Evolutionary conservation across 1,140 invertebrate genomes (phyloP).

Genomic region (Diuraphis noxia): DNA sequence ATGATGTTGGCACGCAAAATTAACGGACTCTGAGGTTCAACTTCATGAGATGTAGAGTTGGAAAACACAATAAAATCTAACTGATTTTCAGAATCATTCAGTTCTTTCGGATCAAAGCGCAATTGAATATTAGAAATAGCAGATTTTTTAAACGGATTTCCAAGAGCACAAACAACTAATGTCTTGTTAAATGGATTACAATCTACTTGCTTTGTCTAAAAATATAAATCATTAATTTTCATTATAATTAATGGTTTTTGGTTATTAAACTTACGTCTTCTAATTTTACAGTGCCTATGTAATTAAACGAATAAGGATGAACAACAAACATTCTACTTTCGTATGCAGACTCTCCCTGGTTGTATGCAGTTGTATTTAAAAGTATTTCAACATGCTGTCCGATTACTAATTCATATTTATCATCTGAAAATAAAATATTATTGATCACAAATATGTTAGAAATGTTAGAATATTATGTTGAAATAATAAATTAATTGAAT

Average conservation of each 20-base stretch:
- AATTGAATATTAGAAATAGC: slow-evolving; percentile 67
- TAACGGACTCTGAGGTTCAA: slow-evolving; percentile 65
- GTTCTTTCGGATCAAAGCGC: slow-evolving; percentile 76
- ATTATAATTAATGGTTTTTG: background rate
- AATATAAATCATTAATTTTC: slow-evolving; percentile 51
- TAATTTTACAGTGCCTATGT: slow-evolving; percentile 70
- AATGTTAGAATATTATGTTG: background rate
- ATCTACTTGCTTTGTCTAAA: slow-evolving; percentile 66
- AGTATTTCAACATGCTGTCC: slow-evolving; percentile 77
- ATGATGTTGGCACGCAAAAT: slow-evolving; percentile 71
- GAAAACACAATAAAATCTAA: slow-evolving; percentile 75
- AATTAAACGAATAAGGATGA: slow-evolving; percentile 78
- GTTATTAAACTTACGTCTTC: slow-evolving; percentile 58
- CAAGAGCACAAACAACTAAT: slow-evolving; percentile 77
- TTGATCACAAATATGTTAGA: background rate
- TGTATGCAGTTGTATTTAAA: slow-evolving; percentile 75
- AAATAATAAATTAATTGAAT: background rate
- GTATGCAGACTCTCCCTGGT: slow-evolving; percentile 86
- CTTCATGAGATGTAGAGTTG: slow-evolving; percentile 84
- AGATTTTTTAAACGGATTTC: slow-evolving; percentile 83
- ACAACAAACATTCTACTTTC: slow-evolving; percentile 81
- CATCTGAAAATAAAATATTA: slow-evolving; percentile 14
- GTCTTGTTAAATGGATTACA: slow-evolving; percentile 76
- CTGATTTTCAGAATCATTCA: slow-evolving; percentile 71
- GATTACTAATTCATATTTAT: slow-evolving; percentile 64